Percentiles rank a stretch among this genome's conserved stretches.
Conservation (phyloP, 2,888 invertebrate species). For the Choristoneura rosaceana region DNA sequence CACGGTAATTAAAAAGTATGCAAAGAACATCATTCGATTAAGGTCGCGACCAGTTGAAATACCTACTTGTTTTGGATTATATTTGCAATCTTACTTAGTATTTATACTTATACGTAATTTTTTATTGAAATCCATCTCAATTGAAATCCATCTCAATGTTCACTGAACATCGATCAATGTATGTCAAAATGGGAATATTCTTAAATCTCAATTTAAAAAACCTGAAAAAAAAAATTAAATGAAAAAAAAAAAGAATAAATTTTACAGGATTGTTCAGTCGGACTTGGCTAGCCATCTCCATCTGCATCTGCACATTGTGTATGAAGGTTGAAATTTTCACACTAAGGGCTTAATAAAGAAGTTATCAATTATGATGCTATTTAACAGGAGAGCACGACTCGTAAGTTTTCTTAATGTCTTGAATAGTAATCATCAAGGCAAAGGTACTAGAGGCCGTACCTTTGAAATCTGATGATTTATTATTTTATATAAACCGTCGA, state of each 20-base stretch:
- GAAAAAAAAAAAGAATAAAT: too few species aligned
- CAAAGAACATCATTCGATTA: conserved; percentile 1
- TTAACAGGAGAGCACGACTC: conserved; percentile 8
- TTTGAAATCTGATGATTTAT: conserved; percentile 32
- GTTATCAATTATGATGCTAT: neutral
- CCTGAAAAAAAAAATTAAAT: too few species aligned
- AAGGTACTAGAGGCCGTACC: conserved; percentile 29
- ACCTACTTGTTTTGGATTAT: neutral
- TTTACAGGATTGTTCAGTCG: too few species aligned
- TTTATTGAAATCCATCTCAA: too few species aligned
- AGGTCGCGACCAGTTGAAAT: neutral
- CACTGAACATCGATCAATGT: too few species aligned
- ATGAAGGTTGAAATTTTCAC: neutral
- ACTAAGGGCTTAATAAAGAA: neutral
- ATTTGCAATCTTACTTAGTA: too few species aligned
- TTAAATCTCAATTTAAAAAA: too few species aligned
- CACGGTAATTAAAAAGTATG: neutral
- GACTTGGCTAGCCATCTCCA: too few species aligned
- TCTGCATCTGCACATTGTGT: too few species aligned
- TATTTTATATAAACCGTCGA: neutral
- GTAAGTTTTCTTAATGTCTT: conserved; percentile 16
- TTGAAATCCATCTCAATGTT: too few species aligned
- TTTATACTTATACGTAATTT: too few species aligned
- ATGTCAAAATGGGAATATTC: too few species aligned
- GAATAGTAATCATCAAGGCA: conserved; percentile 28